Evolutionary conservation across 2,797 vertebrate genomes (phyloP), one percentile per base, ranked within the genome.

Genomic region (Fratercula arctica): DNA sequence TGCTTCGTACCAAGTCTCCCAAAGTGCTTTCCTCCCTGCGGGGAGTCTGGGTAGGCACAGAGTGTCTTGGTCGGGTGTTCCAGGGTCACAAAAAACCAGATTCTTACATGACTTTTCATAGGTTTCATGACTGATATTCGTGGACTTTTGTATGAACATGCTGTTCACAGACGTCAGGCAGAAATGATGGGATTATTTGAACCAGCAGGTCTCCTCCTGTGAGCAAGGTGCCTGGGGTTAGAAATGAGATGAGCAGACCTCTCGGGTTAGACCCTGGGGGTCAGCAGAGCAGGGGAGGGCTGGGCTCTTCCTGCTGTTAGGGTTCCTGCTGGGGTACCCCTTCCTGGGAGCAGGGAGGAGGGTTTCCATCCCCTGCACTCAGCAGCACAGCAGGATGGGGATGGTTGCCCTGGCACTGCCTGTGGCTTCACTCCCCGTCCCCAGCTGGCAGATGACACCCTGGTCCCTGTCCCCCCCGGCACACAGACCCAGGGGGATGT

Each of bases 371-470:
- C 56, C 53, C 25, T 50, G 35, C 39, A 16, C 13, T 31, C 2
- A 0, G 29, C 53, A 48, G 21, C 50, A 2, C 0, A 3, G 39
- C n/a, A 43, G 61, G 72, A 25, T 13, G 21, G 50, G n/a, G 15
- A 4, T 1, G 2, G 39, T 25, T 13, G 77, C 21, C 11, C 16
- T 24, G 61, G 29, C 5, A 10, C 50, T 68, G 48, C 43, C 50
- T 0, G 1, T 4, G 48, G 25, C 31, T 31, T 43, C 31, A 1
- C 3, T 45, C 10, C 39, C 18, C 1, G 0, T 9, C 57, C 20
- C 25, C 48, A 41, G 37, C 39, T 21, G 16, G 15, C 17, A 48
- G 16, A 12, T 24, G 29, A 10, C n/a, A 48, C 33, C 66, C 35
- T 2, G 0, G n/a, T 24, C 43, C 4, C 4, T 3, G 18, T 48